Conservation (phyloP, 1,140 invertebrate genomes). For the Drosophila azteca region DNA sequence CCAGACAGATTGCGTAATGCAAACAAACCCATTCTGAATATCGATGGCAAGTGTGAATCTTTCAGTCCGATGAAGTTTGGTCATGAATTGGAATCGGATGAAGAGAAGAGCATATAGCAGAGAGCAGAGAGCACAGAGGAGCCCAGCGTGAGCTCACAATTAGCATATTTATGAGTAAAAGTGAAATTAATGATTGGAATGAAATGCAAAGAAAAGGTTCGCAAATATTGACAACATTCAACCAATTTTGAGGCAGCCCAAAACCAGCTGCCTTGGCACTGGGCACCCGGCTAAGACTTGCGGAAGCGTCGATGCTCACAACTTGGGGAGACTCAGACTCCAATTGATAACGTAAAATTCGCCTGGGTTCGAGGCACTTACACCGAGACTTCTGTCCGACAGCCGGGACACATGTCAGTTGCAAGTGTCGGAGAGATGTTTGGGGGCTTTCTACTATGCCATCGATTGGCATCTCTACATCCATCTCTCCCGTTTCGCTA, state of each 20-base stretch:
- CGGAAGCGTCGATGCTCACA: constrained; percentile 43
- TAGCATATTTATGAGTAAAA: constrained; percentile 82
- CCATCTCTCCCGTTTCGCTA: not conserved
- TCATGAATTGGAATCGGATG: constrained; percentile 1
- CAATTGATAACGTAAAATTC: constrained; percentile 37
- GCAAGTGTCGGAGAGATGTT: constrained; percentile 32
- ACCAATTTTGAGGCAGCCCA: constrained; percentile 32
- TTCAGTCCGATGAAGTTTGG: not conserved
- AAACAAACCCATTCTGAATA: constrained; percentile 58
- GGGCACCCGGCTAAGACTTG: not conserved
- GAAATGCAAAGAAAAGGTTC: constrained; percentile 56
- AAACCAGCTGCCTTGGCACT: not conserved
- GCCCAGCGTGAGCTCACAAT: constrained; percentile 60
- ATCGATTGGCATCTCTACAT: constrained; percentile 29
- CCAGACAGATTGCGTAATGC: constrained; percentile 60
- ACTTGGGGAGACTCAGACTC: constrained; percentile 26
- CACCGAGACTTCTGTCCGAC: not conserved
- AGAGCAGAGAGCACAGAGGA: not conserved
- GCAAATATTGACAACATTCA: constrained; percentile 70
- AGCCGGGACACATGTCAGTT: constrained; percentile 43
- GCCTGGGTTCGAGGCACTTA: constrained; percentile 20
- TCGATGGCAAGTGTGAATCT: constrained; percentile 27
- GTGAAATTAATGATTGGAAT: constrained; percentile 75
- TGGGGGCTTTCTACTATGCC: constrained; percentile 61
- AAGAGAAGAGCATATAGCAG: constrained; percentile 8